phyloP scores from a whole-genome alignment of 2,113 vertebrate species.

The Oreamnos americanus region DNA sequence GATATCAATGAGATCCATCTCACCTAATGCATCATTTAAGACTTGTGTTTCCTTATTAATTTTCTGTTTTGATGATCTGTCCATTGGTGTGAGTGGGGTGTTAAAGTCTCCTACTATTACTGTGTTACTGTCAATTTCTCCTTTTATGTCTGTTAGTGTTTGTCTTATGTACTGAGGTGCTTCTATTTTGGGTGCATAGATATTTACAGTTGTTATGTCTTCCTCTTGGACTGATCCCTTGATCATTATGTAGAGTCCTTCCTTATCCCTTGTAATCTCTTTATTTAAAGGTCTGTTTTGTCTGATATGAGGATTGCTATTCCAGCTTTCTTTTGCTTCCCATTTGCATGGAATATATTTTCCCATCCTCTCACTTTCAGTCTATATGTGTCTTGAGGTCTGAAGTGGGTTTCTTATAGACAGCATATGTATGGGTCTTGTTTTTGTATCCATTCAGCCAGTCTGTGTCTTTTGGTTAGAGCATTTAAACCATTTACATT shows the following conservation, averaged over 20 bases:
- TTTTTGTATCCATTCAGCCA: not conserved
- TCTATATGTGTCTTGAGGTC: not conserved
- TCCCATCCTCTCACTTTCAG: not conserved
- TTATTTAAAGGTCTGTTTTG: not conserved
- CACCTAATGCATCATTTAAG: not conserved
- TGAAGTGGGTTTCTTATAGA: not conserved
- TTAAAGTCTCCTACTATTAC: not conserved
- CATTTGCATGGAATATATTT: not conserved
- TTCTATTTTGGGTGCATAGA: accelerated
- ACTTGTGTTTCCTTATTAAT: not conserved
- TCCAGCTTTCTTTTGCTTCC: not conserved
- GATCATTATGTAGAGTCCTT: not conserved
- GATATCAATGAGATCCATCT: not conserved
- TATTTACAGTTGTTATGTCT: not conserved
- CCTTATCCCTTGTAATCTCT: not conserved
- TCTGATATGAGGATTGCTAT: not conserved
- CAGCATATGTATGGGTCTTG: not conserved
- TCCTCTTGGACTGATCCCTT: not conserved
- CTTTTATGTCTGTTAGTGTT: not conserved
- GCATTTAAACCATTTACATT: not conserved
- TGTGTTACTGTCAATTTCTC: not conserved
- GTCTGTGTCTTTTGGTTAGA: not conserved
- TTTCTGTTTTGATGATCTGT: not conserved
- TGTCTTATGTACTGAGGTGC: not conserved
- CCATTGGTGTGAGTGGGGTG: not conserved